These are phyloP conservation scores for Cherax quadricarinatus DNA, from an alignment of 1,140 invertebrate species.

Conservation along the genomic window DNA sequence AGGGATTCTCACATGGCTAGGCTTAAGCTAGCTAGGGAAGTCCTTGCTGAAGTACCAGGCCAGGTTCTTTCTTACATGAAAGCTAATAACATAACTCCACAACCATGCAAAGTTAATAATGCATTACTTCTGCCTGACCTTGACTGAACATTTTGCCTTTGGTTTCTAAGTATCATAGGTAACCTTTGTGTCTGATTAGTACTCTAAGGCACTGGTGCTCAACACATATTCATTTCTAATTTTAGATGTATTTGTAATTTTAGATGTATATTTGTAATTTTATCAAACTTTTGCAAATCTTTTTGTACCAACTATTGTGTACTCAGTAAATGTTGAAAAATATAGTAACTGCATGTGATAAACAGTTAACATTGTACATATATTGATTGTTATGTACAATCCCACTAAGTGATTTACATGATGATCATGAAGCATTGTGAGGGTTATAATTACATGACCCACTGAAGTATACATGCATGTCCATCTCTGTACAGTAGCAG, in stretches of 20 bases:
- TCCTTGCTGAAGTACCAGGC: constrained; percentile 82
- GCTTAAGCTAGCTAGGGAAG: constrained; percentile 80
- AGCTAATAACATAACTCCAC: constrained; percentile 78
- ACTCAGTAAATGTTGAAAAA: too few species aligned
- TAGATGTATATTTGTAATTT: too few species aligned
- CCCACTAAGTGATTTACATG: too few species aligned
- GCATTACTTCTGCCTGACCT: neutral
- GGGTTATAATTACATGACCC: too few species aligned
- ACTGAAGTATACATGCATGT: too few species aligned
- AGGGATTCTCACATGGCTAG: constrained; percentile 74
- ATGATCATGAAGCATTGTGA: too few species aligned
- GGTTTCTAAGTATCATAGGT: neutral
- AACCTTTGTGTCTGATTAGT: neutral
- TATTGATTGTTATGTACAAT: too few species aligned
- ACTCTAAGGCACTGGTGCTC: neutral
- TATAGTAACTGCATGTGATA: too few species aligned
- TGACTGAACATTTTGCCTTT: constrained; percentile 17
- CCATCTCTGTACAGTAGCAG: too few species aligned
- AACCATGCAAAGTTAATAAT: constrained; percentile 72
- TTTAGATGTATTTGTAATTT: neutral
- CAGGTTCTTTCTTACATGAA: constrained; percentile 83
- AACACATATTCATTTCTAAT: neutral
- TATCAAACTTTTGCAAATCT: too few species aligned
- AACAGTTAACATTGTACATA: too few species aligned
- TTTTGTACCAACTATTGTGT: too few species aligned